Conservation (phyloP, 1,140 invertebrate species). For the Megalonaias nervosa region DNA sequence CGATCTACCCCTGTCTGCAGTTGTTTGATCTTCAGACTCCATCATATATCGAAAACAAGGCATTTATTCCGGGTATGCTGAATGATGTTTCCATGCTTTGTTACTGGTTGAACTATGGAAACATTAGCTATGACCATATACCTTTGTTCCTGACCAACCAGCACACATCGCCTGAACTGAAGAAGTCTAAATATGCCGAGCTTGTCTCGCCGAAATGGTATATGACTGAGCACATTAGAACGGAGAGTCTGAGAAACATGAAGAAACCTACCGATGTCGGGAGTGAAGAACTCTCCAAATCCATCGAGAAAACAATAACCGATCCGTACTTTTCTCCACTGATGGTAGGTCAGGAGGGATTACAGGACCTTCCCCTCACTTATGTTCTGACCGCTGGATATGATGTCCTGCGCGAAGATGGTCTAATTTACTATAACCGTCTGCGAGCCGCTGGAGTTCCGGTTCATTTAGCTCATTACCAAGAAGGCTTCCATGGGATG, state of each 20-base stretch:
- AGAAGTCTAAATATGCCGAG: slow-evolving; percentile 49
- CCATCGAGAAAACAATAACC: slow-evolving; percentile 44
- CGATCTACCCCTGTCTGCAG: slow-evolving; percentile 63
- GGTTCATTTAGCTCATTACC: slow-evolving; percentile 52
- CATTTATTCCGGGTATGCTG: slow-evolving; percentile 51
- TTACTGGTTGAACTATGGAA: slow-evolving; percentile 53
- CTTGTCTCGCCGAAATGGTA: slow-evolving; percentile 45
- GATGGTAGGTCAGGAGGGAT: slow-evolving; percentile 46
- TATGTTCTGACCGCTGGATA: slow-evolving; percentile 58
- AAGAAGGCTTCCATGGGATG: slow-evolving; percentile 57
- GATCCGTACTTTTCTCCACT: slow-evolving; percentile 56
- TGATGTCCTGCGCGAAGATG: slow-evolving; percentile 60
- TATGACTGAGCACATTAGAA: slow-evolving; percentile 52
- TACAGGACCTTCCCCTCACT: slow-evolving; percentile 43
- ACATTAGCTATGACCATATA: slow-evolving; percentile 47
- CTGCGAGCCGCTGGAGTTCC: slow-evolving; percentile 48
- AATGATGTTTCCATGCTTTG: slow-evolving; percentile 48
- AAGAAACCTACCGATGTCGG: slow-evolving; percentile 46
- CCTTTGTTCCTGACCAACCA: slow-evolving; percentile 50
- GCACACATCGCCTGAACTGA: slow-evolving; percentile 51
- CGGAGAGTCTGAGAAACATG: slow-evolving; percentile 39
- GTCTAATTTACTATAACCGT: slow-evolving; percentile 51
- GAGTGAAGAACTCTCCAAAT: slow-evolving; percentile 41
- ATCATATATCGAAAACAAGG: slow-evolving; percentile 57
- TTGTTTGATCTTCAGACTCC: slow-evolving; percentile 61